Evolutionary conservation across 1,140 invertebrate genomes (phyloP).

Genomic region (Artemia franciscana): DNA sequence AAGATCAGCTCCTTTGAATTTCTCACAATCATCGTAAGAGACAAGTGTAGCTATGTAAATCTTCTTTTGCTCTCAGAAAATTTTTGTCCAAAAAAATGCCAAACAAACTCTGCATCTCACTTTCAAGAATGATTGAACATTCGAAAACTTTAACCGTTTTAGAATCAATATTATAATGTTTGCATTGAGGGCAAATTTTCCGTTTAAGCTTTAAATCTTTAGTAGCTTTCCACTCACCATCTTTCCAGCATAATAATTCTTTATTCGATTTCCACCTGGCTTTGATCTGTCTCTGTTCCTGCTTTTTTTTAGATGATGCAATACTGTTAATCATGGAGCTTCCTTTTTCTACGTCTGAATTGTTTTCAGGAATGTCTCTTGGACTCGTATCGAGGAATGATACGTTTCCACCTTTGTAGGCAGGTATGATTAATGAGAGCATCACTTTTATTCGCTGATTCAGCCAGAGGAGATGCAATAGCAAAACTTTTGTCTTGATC

Average conservation of each 20-base stretch:
- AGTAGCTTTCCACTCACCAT: not conserved
- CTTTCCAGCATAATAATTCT: not conserved
- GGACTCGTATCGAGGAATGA: not conserved
- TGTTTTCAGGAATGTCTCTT: not conserved
- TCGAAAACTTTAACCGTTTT: not conserved
- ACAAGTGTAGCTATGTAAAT: not conserved
- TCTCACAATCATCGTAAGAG: not conserved
- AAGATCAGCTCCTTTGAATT: not conserved
- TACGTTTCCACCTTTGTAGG: not conserved
- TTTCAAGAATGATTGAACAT: not conserved
- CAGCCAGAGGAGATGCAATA: not conserved
- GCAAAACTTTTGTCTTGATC: not conserved
- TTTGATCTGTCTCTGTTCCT: not conserved
- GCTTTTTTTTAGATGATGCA: not conserved
- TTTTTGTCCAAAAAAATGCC: not conserved
- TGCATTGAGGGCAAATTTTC: not conserved
- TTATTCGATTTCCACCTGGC: not conserved
- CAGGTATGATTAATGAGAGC: not conserved
- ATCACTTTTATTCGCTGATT: not conserved
- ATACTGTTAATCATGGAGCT: not conserved
- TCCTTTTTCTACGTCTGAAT: not conserved
- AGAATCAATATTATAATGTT: not conserved
- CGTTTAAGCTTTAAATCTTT: not conserved
- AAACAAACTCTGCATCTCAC: not conserved
- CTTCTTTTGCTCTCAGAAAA: not conserved